Base-by-base conservation (phyloP, 2,113 vertebrate genomes). In the Spheniscus mendiculus region DNA sequence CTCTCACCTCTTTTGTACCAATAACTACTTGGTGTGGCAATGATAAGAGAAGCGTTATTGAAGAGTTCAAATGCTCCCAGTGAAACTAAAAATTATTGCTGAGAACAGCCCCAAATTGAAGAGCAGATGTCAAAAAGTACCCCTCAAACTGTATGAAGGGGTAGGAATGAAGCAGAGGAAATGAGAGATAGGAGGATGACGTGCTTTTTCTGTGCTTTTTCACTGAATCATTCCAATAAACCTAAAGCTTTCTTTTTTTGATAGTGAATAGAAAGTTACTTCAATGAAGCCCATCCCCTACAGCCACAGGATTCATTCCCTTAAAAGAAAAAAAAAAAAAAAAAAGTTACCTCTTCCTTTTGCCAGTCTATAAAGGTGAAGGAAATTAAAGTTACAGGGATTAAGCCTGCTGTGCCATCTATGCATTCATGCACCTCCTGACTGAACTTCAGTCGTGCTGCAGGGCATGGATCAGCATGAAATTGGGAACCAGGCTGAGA, bases 331-430 rank as follows among this genome's bases (percentile, higher is more conserved):
- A 65, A 85, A 49, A 83, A 47, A 19, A 50, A 34, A 20, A 74
- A 4, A 67, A 67, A 83, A 44, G 21, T 89, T n/a, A n/a, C n/a
- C n/a, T n/a, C n/a, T n/a, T n/a, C n/a, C n/a, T n/a, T n/a, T n/a
- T n/a, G n/a, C n/a, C n/a, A n/a, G n/a, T 29, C 62, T 87, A 18
- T 76, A 76, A 79, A 95, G 44, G 70, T 62, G 69, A 91, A 96
- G 88, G 73, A 94, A 96, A 97, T 97, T 87, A 92, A 96, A 88
- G 89, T 89, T 72, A 62, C 36, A 45, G 83, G 92, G 84, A 94
- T 87, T 91, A 97, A 87, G 63, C 66, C 83, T 94, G 72, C 72
- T 90, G 77, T 89, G 66, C 78, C 65, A 49, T 66, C 83, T 87
- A 52, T 59, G 72, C 67, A 89, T 91, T 88, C 84, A 85, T 93